Base-by-base conservation (phyloP, 2,113 vertebrate species). In the Alethe castanea region DNA sequence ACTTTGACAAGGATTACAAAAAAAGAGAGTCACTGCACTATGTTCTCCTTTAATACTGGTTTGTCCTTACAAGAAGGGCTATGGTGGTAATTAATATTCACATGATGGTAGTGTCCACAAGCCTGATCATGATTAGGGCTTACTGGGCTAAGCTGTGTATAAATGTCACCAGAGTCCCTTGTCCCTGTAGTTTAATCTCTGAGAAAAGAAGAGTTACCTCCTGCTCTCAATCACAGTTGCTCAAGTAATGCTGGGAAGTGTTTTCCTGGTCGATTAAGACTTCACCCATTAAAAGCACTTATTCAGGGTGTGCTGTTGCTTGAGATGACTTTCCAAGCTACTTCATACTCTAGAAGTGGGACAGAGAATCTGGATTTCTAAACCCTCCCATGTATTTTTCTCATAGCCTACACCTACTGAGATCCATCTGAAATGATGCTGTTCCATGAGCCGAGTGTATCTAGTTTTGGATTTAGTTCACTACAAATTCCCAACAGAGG, bases 81-180 rank as follows among this genome's bases (percentile, higher is more conserved):
- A 50, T 31, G 69, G 8, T 29, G 31, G 24, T 80, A 89, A 92
- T 83, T 69, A 70, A 52, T 89, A 82, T 93, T 91, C 91, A 61
- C 59, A 76, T 71, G 88, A 87, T 19, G 29, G 54, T 25, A 77
- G 40, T 28, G 33, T 47, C 74, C 48, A 81, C n/a, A 64, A 24
- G 36, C 6, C 16, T 31, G 19, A 38, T 45, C 54, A 54, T 18
- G 47, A 92, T 81, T 52, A 82, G 40, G 60, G 45, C 66, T 90
- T 93, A 96, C 56, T 77, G 48, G 65, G 71, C 69, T 87, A 95
- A 96, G 81, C 67, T 88, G 64, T 83, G 36, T 82, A 81, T 56
- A 93, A 94, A 93, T 73, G 74, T 86, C 91, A 95, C 26, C 50
- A 45, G 42, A 83, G 79, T 76, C 69, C 15, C 44, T 84, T 0